Evolutionary conservation across 2,797 vertebrate genomes (phyloP).

Genomic region (Gallinago stenura): DNA sequence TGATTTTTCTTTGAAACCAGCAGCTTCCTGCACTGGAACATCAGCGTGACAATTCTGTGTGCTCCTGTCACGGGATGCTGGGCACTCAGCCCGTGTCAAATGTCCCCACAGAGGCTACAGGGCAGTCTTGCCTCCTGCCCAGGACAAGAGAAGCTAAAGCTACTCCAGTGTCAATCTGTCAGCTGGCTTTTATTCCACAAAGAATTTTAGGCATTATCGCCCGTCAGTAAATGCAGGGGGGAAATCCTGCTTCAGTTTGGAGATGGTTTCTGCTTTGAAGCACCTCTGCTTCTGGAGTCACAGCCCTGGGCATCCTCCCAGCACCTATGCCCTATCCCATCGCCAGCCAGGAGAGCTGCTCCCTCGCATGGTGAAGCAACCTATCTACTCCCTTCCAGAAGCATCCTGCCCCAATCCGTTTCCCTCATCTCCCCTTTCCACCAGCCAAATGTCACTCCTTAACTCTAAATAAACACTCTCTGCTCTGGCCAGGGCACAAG

Average conservation of each 20-base stretch:
- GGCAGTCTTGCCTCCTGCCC: not conserved
- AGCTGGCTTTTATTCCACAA: not conserved
- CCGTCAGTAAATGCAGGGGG: not conserved
- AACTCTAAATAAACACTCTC: not conserved
- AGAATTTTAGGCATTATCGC: not conserved
- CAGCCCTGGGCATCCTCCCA: not conserved
- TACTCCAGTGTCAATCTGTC: not conserved
- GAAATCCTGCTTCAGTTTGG: not conserved
- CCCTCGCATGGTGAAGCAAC: not conserved
- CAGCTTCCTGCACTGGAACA: not conserved
- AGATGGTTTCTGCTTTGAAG: not conserved
- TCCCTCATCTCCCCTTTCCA: not conserved
- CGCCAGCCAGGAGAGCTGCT: not conserved
- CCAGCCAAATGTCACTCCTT: not conserved
- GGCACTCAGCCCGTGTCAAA: rapidly evolving
- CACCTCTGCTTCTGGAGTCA: not conserved
- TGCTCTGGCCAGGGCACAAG: not conserved
- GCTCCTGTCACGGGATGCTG: rapidly evolving
- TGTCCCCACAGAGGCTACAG: not conserved
- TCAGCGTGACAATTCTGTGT: not conserved
- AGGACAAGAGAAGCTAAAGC: not conserved
- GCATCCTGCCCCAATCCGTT: not conserved
- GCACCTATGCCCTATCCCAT: not conserved
- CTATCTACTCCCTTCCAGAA: not conserved
- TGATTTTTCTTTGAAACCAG: constrained; percentile 7